Conservation (phyloP, 2,797 vertebrate genomes). For the Anabacerthia variegaticeps region DNA sequence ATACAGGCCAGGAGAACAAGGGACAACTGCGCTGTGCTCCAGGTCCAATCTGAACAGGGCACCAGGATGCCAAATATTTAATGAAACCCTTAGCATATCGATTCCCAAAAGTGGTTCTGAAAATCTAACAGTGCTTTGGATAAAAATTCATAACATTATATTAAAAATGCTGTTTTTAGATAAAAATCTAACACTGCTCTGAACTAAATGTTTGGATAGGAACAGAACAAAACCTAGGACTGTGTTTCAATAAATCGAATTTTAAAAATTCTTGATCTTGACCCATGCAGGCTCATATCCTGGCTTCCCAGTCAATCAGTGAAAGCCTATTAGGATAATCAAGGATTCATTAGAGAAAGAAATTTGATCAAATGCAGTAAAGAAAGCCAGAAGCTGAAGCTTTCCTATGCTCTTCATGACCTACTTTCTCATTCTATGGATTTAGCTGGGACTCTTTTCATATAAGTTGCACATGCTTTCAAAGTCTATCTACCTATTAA, state of each 20-base stretch:
- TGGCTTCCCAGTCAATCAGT: not conserved
- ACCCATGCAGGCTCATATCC: not conserved
- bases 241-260: not conserved
- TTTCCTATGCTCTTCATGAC: not conserved
- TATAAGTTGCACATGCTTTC: not conserved
- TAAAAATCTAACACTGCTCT: not conserved
- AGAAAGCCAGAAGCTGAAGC: not conserved
- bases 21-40: not conserved
- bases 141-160: not conserved
- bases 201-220: not conserved
- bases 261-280: not conserved
- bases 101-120: not conserved
- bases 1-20: not conserved
- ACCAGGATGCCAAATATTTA: not conserved
- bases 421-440: not conserved
- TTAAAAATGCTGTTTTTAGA: not conserved
- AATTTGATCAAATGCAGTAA: not conserved
- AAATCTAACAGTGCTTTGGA: not conserved
- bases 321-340: not conserved
- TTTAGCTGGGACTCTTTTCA: not conserved
- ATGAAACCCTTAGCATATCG: not conserved
- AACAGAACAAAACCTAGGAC: not conserved
- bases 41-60: not conserved
- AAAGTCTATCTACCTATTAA: not conserved
- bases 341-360: not conserved